Conservation (phyloP, 37 sponge, comb jelly and placozoan species). For the Geodia barretti region DNA sequence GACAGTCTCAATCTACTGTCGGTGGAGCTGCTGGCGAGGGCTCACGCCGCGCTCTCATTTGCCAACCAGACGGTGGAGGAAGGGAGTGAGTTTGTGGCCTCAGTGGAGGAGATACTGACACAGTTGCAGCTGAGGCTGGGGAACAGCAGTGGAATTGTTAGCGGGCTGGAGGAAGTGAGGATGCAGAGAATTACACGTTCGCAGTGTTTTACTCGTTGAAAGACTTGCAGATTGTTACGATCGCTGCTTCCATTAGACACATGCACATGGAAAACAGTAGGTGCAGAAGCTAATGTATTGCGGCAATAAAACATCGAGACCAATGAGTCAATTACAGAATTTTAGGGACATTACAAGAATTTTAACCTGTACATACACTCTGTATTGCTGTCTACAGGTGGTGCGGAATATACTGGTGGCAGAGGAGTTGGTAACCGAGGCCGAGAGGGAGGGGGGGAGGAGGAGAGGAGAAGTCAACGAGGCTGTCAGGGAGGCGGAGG, state of each 20-base stretch:
- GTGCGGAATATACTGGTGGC: constrained; percentile 13
- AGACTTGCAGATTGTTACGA: too few relatives aligned
- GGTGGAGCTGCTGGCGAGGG: constrained; percentile 8
- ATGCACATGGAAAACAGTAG: too few relatives aligned
- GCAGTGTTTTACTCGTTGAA: too few relatives aligned
- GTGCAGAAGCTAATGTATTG: too few relatives aligned
- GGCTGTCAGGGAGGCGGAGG: background rate
- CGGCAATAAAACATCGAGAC: too few relatives aligned
- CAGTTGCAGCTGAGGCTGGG: background rate
- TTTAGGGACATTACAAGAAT: too few relatives aligned
- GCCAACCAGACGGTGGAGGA: background rate
- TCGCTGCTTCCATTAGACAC: too few relatives aligned
- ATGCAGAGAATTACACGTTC: too few relatives aligned
- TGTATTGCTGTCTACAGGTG: background rate
- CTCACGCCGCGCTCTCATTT: constrained; percentile 6
- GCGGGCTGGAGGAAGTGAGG: constrained; percentile 10
- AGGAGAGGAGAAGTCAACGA: background rate
- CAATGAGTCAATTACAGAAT: too few relatives aligned
- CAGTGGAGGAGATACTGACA: constrained; percentile 1
- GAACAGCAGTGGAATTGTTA: background rate
- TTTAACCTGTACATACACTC: too few relatives aligned
- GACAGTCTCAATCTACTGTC: constrained; percentile 7
- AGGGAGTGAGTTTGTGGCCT: constrained; percentile 21
- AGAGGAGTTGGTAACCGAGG: background rate
- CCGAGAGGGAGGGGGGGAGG: background rate